Percentiles rank a stretch among this genome's conserved stretches.
Conservation (phyloP, 2,888 invertebrate genomes). For the Mesorhabditis spiculigera region DNA sequence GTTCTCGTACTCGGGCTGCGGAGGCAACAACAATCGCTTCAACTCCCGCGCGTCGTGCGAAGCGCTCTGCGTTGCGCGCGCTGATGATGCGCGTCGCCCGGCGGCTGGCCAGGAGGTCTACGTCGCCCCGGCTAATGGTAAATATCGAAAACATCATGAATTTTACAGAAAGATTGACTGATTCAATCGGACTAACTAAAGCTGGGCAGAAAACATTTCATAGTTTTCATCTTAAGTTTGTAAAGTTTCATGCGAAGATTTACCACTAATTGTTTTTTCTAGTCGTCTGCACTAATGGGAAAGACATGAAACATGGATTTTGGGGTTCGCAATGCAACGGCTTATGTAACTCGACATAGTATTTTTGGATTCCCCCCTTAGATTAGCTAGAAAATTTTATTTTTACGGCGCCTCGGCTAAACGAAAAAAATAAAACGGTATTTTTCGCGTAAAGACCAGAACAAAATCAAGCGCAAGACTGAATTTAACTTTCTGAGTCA, state of each 20-base stretch:
- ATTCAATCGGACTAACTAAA: too few relatives aligned
- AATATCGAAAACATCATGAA: too few relatives aligned
- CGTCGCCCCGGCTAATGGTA: constrained; percentile 14
- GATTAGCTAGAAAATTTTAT: background rate
- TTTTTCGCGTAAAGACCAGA: background rate
- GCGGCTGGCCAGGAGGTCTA: constrained; percentile 6
- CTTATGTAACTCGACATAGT: background rate
- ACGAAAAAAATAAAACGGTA: too few relatives aligned
- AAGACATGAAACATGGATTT: too few relatives aligned
- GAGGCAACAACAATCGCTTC: constrained; percentile 54
- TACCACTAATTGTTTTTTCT: too few relatives aligned
- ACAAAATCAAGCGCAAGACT: background rate
- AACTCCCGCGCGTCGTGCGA: constrained; percentile 44
- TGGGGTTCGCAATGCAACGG: background rate
- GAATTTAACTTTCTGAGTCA: background rate
- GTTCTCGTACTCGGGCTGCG: constrained; percentile 57
- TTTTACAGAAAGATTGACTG: too few relatives aligned
- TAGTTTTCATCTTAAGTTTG: too few relatives aligned
- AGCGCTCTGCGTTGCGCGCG: constrained; percentile 31
- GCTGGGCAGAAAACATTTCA: too few relatives aligned
- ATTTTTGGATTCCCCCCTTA: background rate
- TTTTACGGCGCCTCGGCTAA: too few relatives aligned
- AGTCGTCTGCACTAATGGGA: too few relatives aligned
- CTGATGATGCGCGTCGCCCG: background rate
- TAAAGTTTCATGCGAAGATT: too few relatives aligned